These are phyloP conservation scores for Agonopterix arenella DNA, from an alignment of 2,888 invertebrate genomes.

Conservation along the genomic window DNA sequence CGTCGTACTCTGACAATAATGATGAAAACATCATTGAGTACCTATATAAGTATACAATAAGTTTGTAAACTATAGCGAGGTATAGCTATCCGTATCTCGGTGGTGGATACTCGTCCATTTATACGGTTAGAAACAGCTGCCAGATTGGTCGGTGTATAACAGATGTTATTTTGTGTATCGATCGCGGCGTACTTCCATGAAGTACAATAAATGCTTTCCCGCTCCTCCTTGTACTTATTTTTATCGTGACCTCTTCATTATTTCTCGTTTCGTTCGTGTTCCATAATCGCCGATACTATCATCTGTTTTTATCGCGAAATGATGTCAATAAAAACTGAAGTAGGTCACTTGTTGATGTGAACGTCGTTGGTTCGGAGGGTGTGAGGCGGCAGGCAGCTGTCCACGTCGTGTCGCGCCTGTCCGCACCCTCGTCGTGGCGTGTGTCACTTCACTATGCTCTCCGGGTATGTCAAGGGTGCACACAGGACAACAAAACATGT, in stretches of 20 bases:
- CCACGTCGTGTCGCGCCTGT: neutral
- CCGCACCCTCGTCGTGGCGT: neutral
- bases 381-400: slow-evolving; percentile 2
- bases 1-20: too few relatives aligned
- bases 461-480: neutral
- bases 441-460: neutral
- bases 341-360: slow-evolving; percentile 40
- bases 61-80: too few relatives aligned
- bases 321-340: slow-evolving; percentile 28
- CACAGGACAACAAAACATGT: too few relatives aligned
- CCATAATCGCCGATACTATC: slow-evolving; percentile 15
- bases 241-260: slow-evolving; percentile 8
- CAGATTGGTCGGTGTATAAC: too few relatives aligned
- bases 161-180: too few relatives aligned
- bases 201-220: too few relatives aligned
- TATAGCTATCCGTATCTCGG: too few relatives aligned
- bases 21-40: too few relatives aligned
- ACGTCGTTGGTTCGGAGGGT: slow-evolving; percentile 11
- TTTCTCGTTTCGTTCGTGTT: slow-evolving; percentile 5
- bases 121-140: too few relatives aligned
- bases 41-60: too few relatives aligned
- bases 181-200: too few relatives aligned
- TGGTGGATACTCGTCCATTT: too few relatives aligned
- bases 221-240: slow-evolving; percentile 1
- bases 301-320: slow-evolving; percentile 17